Conservation (phyloP, 92 coral and sea anemone species). For the Zoanthus solanderi region DNA sequence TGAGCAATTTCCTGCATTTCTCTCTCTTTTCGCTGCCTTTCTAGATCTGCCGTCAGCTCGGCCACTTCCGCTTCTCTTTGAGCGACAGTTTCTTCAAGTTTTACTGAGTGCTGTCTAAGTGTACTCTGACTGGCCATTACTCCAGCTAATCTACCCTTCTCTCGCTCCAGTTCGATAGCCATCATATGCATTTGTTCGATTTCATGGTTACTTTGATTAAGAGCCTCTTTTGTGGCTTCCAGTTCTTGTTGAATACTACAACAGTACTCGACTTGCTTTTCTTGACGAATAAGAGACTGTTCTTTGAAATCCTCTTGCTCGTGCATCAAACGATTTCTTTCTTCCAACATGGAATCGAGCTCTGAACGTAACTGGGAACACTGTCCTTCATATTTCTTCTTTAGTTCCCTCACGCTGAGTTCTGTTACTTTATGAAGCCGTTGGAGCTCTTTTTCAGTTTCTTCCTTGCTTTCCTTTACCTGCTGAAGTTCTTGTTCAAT, state of each 20-base stretch:
- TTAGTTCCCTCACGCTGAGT: slow-evolving; percentile 56
- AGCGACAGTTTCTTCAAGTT: slow-evolving; percentile 73
- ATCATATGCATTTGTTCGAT: slow-evolving; percentile 66
- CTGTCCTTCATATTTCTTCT: slow-evolving; percentile 57
- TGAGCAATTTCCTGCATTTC: slow-evolving; percentile 65
- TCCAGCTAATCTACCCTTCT: slow-evolving; percentile 84
- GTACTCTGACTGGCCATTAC: slow-evolving; percentile 78
- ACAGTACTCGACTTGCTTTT: slow-evolving; percentile 28
- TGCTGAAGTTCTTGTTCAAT: slow-evolving; percentile 51
- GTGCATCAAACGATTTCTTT: slow-evolving; percentile 36
- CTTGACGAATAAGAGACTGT: slow-evolving; percentile 41
- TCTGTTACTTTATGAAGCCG: slow-evolving; percentile 57
- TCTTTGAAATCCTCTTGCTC: slow-evolving; percentile 65
- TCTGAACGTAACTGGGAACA: slow-evolving; percentile 48
- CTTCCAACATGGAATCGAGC: slow-evolving; percentile 45
- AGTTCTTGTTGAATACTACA: slow-evolving; percentile 53
- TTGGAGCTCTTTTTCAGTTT: slow-evolving; percentile 58
- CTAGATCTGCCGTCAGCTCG: slow-evolving; percentile 58
- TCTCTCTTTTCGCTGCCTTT: slow-evolving; percentile 56
- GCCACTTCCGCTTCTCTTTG: slow-evolving; percentile 63
- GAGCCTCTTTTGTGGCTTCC: slow-evolving; percentile 36
- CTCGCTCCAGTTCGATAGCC: slow-evolving; percentile 83
- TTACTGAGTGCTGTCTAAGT: slow-evolving; percentile 74
- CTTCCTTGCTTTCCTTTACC: slow-evolving; percentile 49
- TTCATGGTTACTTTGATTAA: slow-evolving; percentile 64